Conservation (phyloP, 1,140 invertebrate genomes). For the Lineus longissimus region DNA sequence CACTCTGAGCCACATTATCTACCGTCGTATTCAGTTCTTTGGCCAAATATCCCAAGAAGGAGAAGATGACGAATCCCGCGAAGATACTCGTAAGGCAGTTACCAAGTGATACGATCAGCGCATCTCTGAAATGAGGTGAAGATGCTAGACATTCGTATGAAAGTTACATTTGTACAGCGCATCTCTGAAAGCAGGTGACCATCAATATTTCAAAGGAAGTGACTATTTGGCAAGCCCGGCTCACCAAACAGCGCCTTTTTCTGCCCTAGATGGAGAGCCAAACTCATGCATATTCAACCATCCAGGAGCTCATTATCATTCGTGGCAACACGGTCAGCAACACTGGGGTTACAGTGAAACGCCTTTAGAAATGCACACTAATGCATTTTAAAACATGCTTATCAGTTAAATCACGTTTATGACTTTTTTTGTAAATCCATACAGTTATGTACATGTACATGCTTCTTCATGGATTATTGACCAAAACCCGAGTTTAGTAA, state of each 20-base stretch:
- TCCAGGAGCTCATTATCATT: too few species aligned
- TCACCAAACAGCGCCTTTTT: too few species aligned
- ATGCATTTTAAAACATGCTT: too few species aligned
- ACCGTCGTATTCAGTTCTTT: conserved; percentile 75
- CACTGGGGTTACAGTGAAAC: not conserved
- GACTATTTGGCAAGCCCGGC: too few species aligned
- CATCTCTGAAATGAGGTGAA: conserved; percentile 67
- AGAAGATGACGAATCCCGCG: conserved; percentile 30
- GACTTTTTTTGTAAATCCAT: too few species aligned
- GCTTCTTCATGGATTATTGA: too few species aligned
- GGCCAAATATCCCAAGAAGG: conserved; percentile 21
- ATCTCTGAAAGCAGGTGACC: not conserved
- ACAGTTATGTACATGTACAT: too few species aligned
- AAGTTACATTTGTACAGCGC: not conserved
- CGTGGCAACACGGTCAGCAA: too few species aligned
- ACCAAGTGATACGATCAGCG: conserved; percentile 75
- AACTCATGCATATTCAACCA: too few species aligned
- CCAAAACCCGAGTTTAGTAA: too few species aligned
- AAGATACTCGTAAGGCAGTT: conserved; percentile 45
- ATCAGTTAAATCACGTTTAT: too few species aligned
- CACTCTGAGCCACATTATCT: conserved; percentile 76
- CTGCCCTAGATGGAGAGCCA: too few species aligned
- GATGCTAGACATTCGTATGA: not conserved
- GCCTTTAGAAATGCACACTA: not conserved
- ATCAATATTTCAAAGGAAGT: not conserved